phyloP scores from a whole-genome alignment of 2,888 invertebrate genomes.

The Brenthis ino region DNA sequence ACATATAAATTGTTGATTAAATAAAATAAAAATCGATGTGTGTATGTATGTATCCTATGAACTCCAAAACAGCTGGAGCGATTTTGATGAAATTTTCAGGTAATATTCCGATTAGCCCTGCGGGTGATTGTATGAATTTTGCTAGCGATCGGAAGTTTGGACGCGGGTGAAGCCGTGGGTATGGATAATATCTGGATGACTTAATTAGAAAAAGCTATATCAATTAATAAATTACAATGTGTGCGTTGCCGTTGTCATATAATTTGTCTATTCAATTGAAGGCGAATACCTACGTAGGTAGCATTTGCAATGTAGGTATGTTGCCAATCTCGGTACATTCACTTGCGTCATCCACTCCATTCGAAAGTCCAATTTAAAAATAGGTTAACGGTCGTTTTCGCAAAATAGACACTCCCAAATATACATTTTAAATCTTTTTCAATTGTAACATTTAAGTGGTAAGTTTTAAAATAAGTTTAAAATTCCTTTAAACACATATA shows the following conservation, averaged over 20 bases:
- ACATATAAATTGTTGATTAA: too few species aligned
- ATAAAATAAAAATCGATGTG: too few species aligned
- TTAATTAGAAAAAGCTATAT: background rate
- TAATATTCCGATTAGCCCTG: too few species aligned
- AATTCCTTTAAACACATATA: too few species aligned
- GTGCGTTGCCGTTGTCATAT: slow-evolving; percentile 14
- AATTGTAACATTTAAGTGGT: slow-evolving; percentile 36
- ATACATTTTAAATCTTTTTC: slow-evolving; percentile 54
- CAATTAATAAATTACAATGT: slow-evolving; percentile 3
- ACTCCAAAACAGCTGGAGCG: too few species aligned
- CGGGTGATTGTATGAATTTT: too few species aligned
- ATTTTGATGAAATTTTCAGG: too few species aligned
- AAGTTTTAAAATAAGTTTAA: too few species aligned
- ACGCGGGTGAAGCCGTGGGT: too few species aligned
- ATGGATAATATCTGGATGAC: background rate
- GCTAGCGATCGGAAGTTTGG: too few species aligned
- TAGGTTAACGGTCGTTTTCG: slow-evolving; percentile 72
- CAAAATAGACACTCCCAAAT: slow-evolving; percentile 59
- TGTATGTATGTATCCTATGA: too few species aligned
- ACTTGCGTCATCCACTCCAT: slow-evolving; percentile 65
- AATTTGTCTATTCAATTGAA: slow-evolving; percentile 34
- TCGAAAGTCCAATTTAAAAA: slow-evolving; percentile 72
- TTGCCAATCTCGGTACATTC: slow-evolving; percentile 60
- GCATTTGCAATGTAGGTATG: slow-evolving; percentile 41
- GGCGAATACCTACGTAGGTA: slow-evolving; percentile 26